phyloP scores from a whole-genome alignment of 2,888 invertebrate species.

The Galerucella calmariensis region DNA sequence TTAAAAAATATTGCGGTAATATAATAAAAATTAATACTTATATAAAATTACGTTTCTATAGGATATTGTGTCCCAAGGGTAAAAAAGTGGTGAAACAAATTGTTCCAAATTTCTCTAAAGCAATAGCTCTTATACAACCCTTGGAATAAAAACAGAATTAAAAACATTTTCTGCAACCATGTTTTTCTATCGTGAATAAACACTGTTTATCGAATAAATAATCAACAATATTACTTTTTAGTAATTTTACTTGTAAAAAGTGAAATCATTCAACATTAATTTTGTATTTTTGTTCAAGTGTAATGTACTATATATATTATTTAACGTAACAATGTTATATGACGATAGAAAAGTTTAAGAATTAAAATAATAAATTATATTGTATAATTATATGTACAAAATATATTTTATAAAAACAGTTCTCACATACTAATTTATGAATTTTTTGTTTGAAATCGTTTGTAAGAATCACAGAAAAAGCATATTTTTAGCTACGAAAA shows the following conservation, averaged over 20 bases:
- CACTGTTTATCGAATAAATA: neutral
- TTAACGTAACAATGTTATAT: neutral
- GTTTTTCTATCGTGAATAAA: neutral
- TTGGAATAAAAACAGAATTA: neutral
- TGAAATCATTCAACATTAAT: neutral
- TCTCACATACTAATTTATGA: slow-evolving; percentile 4
- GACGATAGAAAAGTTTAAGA: neutral
- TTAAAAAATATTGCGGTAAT: no score
- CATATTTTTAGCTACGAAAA: neutral
- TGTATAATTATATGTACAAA: slow-evolving; percentile 2
- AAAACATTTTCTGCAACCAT: neutral
- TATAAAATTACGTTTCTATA: no score
- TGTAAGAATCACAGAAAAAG: slow-evolving; percentile 1
- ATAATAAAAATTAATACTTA: no score
- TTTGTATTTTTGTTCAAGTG: no score
- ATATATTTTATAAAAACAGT: slow-evolving; percentile 4
- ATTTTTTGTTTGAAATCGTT: neutral
- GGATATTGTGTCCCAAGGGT: no score
- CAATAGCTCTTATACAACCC: slow-evolving; percentile 1
- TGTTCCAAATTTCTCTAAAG: neutral
- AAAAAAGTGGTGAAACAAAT: no score
- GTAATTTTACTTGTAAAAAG: no score
- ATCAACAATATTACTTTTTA: no score
- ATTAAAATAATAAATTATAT: neutral
- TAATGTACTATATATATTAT: neutral